phyloP scores from a whole-genome alignment of 2,888 invertebrate genomes.

The Agrotis exclamationis region DNA sequence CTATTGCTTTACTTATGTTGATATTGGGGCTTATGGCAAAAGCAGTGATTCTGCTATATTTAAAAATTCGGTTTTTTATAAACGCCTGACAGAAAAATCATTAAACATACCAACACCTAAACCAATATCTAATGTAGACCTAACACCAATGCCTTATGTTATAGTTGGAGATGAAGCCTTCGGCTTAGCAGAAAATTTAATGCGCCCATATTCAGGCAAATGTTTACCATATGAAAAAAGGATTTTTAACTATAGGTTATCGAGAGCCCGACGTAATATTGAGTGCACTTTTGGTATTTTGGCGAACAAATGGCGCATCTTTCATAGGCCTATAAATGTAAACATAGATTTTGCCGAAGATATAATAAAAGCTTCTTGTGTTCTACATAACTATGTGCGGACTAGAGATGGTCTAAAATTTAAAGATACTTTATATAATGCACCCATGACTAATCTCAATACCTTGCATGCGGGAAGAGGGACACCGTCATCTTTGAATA shows the following conservation, averaged over 20 bases:
- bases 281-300: slow-evolving; percentile 62
- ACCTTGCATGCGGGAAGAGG: slow-evolving; percentile 59
- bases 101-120: slow-evolving; percentile 59
- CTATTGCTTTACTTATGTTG: slow-evolving; percentile 63
- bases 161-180: slow-evolving; percentile 70
- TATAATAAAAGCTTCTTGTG: slow-evolving; percentile 62
- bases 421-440: slow-evolving; percentile 53
- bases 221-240: slow-evolving; percentile 59
- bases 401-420: slow-evolving; percentile 63
- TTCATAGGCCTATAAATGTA: slow-evolving; percentile 61
- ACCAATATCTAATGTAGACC: slow-evolving; percentile 55
- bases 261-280: slow-evolving; percentile 63
- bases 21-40: slow-evolving; percentile 65
- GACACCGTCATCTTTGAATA: slow-evolving; percentile 60
- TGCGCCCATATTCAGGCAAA: slow-evolving; percentile 65
- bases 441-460: slow-evolving; percentile 56
- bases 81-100: slow-evolving; percentile 53
- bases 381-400: slow-evolving; percentile 62
- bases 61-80: slow-evolving; percentile 59
- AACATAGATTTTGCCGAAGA: slow-evolving; percentile 59
- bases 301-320: slow-evolving; percentile 65
- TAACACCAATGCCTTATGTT: slow-evolving; percentile 56
- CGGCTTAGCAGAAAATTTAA: slow-evolving; percentile 63
- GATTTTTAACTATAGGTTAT: slow-evolving; percentile 70
- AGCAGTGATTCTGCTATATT: slow-evolving; percentile 61